Base-by-base conservation (phyloP, 2,797 vertebrate species). In the Myripristis jacobus region DNA sequence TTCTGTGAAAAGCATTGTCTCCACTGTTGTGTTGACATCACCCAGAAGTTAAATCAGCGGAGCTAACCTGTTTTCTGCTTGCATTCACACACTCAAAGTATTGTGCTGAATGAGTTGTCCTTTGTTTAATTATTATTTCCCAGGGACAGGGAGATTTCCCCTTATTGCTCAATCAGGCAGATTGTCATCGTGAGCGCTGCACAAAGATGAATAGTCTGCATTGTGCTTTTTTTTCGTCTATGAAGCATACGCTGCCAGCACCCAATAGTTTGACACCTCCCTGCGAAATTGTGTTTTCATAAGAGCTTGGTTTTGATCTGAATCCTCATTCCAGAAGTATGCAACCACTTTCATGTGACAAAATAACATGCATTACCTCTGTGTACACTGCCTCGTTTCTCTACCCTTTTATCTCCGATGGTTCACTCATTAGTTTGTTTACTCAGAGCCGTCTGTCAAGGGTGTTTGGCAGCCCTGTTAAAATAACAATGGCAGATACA, bases 151-250 rank as follows among this genome's bases (percentile, higher is more conserved):
- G 78, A 85, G 84, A 89, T 88, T 91, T 87, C 85, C 82, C 75
- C 47, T 56, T 73, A 79, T 92, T 94, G 90, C 90, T 83, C 87
- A 93, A 91, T 79, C 80, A 65, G 75, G 82, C 78, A 80, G 80
- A 84, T 79, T 80, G 85, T 89, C 90, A 86, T 84, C 55, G 29
- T 59, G 52, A 79, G 66, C 34, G 41, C 9, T 6, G 66, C 75
- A 88, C 89, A 89, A 75, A 81, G 88, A 89, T 92, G 91, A 94
- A 94, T 94, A 74, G 88, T 73, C 71, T 71, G 81, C 87, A 91
- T 92, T 94, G 92, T 94, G 78, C 74, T 57, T 73, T 50, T 62
- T 66, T 50, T 57, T 57, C 34, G 1, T 82, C 65, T 59, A 53
- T 65, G 60, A 57, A 44, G 79, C 50, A 72, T 83, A 84, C 62